Conservation (phyloP, 2,888 invertebrate species). For the Oeneis ivallda region DNA sequence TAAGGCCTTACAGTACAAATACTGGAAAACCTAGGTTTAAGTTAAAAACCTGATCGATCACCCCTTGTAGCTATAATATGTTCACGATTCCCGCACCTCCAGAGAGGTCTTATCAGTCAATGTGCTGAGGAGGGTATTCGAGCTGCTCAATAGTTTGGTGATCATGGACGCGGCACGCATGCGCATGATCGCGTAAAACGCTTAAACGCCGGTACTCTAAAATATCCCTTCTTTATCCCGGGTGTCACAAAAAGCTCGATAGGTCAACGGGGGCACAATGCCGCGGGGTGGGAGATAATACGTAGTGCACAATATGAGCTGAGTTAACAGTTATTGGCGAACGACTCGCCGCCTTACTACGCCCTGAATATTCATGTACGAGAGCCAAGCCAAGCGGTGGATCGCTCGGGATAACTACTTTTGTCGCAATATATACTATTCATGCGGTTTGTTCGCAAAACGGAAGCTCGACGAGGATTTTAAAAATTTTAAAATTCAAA, state of each 20-base stretch:
- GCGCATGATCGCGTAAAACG: no score
- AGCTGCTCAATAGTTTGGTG: no score
- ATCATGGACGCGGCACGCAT: no score
- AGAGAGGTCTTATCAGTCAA: no score
- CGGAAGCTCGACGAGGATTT: slow-evolving; percentile 33
- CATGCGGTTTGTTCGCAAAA: slow-evolving; percentile 42
- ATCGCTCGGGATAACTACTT: slow-evolving; percentile 46
- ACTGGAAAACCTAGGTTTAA: no score
- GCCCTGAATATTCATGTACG: slow-evolving; percentile 73
- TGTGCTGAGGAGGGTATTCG: no score
- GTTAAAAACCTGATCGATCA: no score
- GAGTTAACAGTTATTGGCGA: slow-evolving; percentile 75
- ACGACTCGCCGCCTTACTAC: slow-evolving; percentile 55
- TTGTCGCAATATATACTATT: slow-evolving; percentile 45
- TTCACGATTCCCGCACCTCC: no score
- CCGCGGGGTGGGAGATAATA: slow-evolving; percentile 53
- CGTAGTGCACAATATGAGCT: slow-evolving; percentile 56
- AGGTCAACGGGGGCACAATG: slow-evolving; percentile 44
- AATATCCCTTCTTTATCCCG: slow-evolving; percentile 28
- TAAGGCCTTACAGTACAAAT: no score
- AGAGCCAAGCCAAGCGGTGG: slow-evolving; percentile 55
- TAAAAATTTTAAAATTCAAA: slow-evolving; percentile 28
- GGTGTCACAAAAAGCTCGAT: slow-evolving; percentile 33
- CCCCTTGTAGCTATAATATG: no score
- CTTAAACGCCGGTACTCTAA: slow-evolving; percentile 10